Conservation (phyloP, 1,140 invertebrate species). For the Micrasema longulum region DNA sequence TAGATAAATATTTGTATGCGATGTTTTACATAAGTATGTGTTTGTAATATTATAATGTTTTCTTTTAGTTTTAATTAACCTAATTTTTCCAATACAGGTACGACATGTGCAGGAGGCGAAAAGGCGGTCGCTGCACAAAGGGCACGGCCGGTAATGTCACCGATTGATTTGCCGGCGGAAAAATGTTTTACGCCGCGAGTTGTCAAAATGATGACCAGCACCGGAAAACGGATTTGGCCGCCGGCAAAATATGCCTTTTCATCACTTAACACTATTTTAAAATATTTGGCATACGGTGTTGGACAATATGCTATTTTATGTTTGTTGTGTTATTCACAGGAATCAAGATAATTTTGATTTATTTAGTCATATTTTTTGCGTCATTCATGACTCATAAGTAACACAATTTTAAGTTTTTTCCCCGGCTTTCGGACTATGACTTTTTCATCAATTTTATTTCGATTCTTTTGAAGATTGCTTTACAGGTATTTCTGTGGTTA, state of each 20-base stretch:
- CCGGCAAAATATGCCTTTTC: conserved; percentile 32
- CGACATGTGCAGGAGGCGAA: conserved; percentile 94
- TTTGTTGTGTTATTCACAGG: conserved; percentile 8
- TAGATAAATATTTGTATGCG: not conserved
- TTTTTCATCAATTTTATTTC: conserved; percentile 4
- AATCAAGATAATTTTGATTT: too few relatives aligned
- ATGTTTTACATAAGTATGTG: not conserved
- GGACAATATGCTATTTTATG: conserved; percentile 19
- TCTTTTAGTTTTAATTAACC: conserved; percentile 43
- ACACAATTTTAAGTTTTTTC: too few relatives aligned
- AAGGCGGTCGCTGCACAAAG: conserved; percentile 94
- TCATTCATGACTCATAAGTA: too few relatives aligned
- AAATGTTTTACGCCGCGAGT: conserved; percentile 37
- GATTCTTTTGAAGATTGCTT: conserved; percentile 6
- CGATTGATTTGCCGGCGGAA: conserved; percentile 35
- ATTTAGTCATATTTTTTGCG: too few relatives aligned
- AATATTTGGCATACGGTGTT: conserved; percentile 30
- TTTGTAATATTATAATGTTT: conserved; percentile 3
- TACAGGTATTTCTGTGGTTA: conserved; percentile 29
- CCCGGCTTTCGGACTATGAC: not conserved
- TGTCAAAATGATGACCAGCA: conserved; percentile 9
- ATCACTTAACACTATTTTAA: conserved; percentile 26
- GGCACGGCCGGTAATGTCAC: conserved; percentile 90
- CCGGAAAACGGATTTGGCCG: conserved; percentile 24
- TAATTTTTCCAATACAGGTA: conserved; percentile 77